Conservation (phyloP, 2,797 vertebrate species). For the Enteromius anoplus region DNA sequence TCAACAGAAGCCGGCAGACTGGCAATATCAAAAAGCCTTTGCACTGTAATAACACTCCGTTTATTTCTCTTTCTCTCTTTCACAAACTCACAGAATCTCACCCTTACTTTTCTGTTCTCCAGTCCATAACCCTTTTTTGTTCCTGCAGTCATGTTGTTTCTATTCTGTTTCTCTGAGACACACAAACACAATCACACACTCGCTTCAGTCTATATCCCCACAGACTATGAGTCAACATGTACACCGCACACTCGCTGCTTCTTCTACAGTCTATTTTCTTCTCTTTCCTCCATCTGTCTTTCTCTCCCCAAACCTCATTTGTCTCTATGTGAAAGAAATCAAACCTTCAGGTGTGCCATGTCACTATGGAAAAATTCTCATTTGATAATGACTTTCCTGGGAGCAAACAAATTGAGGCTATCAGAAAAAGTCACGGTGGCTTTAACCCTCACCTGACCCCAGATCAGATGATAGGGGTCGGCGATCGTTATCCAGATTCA, state of each 20-base stretch:
- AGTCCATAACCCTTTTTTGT: conserved; percentile 7
- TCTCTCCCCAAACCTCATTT: conserved; percentile 7
- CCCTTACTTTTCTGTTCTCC: conserved; percentile 30
- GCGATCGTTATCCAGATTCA: not conserved
- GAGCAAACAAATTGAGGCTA: conserved; percentile 28
- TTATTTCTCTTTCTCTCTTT: not conserved
- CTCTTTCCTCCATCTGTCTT: not conserved
- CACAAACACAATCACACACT: conserved; percentile 8
- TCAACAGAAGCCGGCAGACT: conserved; percentile 13
- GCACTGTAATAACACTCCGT: conserved; percentile 18
- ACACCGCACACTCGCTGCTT: not conserved
- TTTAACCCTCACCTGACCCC: conserved; percentile 42
- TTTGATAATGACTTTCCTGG: conserved; percentile 31
- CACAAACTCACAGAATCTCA: not conserved
- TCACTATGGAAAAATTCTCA: conserved; percentile 28
- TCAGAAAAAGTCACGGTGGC: conserved; percentile 35
- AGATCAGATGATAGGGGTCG: conserved; percentile 21
- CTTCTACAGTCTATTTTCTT: conserved; percentile 9
- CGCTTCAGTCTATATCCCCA: conserved; percentile 18
- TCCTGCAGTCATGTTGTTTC: conserved; percentile 32
- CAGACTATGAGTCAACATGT: conserved; percentile 35
- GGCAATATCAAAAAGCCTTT: conserved; percentile 35
- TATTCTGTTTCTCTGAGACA: conserved; percentile 2
- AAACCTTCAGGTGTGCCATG: conserved; percentile 3
- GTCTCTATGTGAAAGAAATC: conserved; percentile 22